phyloP scores from a whole-genome alignment of 2,113 vertebrate genomes.

The Haliaeetus leucogaster region DNA sequence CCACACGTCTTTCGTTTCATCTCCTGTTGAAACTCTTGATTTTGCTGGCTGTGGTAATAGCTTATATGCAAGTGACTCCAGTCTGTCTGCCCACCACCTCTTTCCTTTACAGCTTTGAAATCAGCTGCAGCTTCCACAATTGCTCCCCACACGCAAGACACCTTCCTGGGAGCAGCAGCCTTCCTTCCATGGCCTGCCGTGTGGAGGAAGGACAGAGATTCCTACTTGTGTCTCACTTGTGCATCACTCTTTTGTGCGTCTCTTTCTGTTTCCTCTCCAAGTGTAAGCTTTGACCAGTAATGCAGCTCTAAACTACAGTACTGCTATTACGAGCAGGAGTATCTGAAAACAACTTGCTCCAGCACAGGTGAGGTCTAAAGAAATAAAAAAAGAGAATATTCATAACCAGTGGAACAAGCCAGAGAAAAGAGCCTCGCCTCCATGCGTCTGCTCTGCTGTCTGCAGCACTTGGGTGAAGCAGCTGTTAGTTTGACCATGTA shows the following conservation, averaged over 20 bases:
- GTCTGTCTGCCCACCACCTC: not conserved
- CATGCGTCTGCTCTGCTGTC: not conserved
- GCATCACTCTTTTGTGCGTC: not conserved
- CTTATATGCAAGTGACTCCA: not conserved
- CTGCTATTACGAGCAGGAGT: not conserved
- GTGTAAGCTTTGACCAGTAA: not conserved
- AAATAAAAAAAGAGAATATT: accelerated
- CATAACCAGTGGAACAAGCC: not conserved
- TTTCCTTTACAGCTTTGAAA: not conserved
- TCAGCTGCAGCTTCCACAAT: not conserved
- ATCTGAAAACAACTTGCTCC: not conserved
- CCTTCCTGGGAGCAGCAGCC: not conserved
- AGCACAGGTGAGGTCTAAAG: not conserved
- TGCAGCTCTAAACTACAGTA: not conserved
- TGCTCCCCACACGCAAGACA: accelerated
- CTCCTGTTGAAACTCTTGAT: not conserved
- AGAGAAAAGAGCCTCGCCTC: not conserved
- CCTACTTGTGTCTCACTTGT: not conserved
- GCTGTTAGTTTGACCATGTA: not conserved
- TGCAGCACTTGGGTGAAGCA: not conserved
- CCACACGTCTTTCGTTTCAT: not conserved
- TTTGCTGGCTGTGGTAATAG: not conserved
- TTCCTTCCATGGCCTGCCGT: accelerated
- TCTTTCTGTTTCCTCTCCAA: not conserved
- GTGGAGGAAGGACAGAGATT: not conserved